These are phyloP conservation scores for Callimorpha dominula DNA, from an alignment of 2,888 invertebrate species.

Conservation along the genomic window DNA sequence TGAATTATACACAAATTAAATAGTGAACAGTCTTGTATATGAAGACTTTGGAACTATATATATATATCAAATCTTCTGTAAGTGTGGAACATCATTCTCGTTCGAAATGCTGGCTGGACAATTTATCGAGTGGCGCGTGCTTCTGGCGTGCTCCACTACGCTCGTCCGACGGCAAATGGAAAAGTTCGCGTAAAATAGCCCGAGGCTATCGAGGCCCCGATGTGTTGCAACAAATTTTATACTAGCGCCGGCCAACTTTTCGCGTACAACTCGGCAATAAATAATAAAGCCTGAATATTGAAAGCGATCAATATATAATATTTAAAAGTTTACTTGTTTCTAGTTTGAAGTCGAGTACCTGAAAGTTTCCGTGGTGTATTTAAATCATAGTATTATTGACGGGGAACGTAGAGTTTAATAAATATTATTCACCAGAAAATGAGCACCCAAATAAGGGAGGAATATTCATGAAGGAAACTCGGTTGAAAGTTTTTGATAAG, in stretches of 20 bases:
- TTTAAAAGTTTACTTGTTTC: conserved; percentile 65
- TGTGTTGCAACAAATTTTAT: conserved; percentile 74
- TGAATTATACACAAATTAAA: conserved; percentile 28
- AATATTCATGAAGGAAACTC: conserved; percentile 76
- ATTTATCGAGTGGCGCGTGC: conserved; percentile 66
- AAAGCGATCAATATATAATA: conserved; percentile 64
- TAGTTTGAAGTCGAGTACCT: conserved; percentile 41
- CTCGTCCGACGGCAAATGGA: conserved; percentile 65
- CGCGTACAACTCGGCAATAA: conserved; percentile 69
- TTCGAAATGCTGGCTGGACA: conserved; percentile 57
- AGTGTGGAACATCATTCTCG: conserved; percentile 40
- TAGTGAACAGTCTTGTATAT: conserved; percentile 20
- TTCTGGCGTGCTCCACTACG: conserved; percentile 58
- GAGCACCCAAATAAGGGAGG: conserved; percentile 64
- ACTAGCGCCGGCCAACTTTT: conserved; percentile 67
- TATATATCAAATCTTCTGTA: conserved; percentile 24
- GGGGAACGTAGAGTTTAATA: conserved; percentile 53
- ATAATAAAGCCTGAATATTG: conserved; percentile 70
- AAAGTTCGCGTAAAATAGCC: conserved; percentile 69
- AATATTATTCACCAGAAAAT: conserved; percentile 60
- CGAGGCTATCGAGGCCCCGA: conserved; percentile 61
- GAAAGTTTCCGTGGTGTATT: conserved; percentile 34
- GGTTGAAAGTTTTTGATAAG: conserved; percentile 74
- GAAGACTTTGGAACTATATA: conserved; percentile 22
- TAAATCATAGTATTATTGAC: conserved; percentile 39